Conservation (phyloP, 2,113 vertebrate species). For the Ursus arctos region DNA sequence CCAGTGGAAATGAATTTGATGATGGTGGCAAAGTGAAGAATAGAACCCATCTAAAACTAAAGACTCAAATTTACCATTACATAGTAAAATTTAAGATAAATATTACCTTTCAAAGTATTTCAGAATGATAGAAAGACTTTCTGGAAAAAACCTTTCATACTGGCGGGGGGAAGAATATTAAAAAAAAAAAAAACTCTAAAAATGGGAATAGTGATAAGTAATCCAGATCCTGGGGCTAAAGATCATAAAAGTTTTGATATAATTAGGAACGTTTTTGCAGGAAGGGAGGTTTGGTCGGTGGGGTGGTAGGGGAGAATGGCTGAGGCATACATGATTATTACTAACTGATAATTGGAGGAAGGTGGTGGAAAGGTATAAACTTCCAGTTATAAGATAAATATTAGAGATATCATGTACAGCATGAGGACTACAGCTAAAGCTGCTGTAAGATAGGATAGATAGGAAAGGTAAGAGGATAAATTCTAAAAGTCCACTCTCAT, state of each 20-base stretch:
- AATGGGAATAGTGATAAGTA: background rate
- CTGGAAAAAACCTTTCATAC: background rate
- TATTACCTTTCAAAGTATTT: background rate
- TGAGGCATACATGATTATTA: background rate
- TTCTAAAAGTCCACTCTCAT: background rate
- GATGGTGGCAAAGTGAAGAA: background rate
- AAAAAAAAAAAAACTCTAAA: background rate
- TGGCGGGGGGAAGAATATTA: background rate
- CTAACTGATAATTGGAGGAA: background rate
- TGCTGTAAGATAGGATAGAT: no score
- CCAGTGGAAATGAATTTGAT: background rate
- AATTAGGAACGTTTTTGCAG: background rate
- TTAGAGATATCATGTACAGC: background rate
- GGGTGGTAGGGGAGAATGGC: background rate
- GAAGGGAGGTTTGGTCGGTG: background rate
- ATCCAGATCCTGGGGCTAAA: background rate
- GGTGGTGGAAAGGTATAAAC: background rate
- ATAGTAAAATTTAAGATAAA: conserved; percentile 2
- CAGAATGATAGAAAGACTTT: background rate
- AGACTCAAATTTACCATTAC: background rate
- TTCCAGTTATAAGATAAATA: background rate
- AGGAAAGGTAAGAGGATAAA: background rate
- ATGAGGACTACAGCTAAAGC: background rate
- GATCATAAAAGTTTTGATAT: background rate
- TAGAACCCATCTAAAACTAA: background rate